Conservation (phyloP, 2,888 invertebrate genomes). For the Chymomyza procnemis region DNA sequence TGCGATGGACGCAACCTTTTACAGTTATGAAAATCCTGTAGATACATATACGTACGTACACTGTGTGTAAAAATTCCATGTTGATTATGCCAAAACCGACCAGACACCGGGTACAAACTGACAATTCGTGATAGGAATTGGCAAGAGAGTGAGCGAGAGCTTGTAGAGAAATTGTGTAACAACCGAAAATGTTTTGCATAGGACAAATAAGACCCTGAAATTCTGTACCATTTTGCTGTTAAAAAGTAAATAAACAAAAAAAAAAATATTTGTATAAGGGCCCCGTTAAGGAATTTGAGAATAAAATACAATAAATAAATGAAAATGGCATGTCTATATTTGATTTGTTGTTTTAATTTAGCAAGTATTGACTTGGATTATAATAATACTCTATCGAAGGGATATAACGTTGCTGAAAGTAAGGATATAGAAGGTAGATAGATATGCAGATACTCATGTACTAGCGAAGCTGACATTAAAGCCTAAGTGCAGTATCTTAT, state of each 20-base stretch:
- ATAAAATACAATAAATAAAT: slow-evolving; percentile 11
- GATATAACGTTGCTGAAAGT: not conserved
- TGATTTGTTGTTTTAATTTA: slow-evolving; percentile 24
- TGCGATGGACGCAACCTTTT: not conserved
- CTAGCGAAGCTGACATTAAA: too few relatives aligned
- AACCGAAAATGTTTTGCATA: slow-evolving; percentile 25
- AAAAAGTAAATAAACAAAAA: slow-evolving; percentile 23
- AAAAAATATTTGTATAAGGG: slow-evolving; percentile 7
- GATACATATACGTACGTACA: not conserved
- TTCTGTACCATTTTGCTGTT: slow-evolving; percentile 24
- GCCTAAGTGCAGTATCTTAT: too few relatives aligned
- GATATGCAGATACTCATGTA: too few relatives aligned
- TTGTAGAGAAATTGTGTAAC: not conserved
- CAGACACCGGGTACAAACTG: not conserved
- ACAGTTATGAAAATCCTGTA: slow-evolving; percentile 42
- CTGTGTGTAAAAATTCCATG: not conserved
- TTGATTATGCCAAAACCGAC: not conserved
- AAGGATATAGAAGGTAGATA: too few relatives aligned
- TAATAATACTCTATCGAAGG: not conserved
- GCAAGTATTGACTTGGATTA: not conserved
- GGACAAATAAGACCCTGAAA: slow-evolving; percentile 13
- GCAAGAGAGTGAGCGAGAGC: not conserved
- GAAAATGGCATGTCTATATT: slow-evolving; percentile 8
- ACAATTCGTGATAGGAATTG: not conserved
- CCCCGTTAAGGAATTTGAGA: slow-evolving; percentile 9